These are phyloP conservation scores for Pherbina coryleti DNA, from an alignment of 2,888 invertebrate species.

Conservation along the genomic window DNA sequence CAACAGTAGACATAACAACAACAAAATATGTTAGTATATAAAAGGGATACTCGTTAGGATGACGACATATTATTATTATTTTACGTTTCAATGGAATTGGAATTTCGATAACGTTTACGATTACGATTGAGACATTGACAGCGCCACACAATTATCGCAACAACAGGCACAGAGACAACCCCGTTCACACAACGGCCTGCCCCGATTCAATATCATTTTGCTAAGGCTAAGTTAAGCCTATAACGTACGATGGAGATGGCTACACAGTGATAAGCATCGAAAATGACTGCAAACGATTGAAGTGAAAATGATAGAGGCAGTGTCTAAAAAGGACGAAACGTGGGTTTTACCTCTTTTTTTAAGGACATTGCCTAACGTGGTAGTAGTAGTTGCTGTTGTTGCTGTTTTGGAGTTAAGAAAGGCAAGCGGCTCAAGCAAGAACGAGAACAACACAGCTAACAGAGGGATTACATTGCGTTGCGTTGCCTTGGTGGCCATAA, in stretches of 20 bases:
- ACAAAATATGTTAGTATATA: neutral
- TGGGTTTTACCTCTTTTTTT: slow-evolving; percentile 24
- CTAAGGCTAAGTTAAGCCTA: neutral
- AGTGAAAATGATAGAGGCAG: neutral
- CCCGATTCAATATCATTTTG: neutral
- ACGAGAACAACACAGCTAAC: neutral
- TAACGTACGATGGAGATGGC: neutral
- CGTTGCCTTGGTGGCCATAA: slow-evolving; percentile 15
- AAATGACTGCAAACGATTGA: neutral
- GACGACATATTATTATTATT: slow-evolving; percentile 55
- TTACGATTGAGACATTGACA: slow-evolving; percentile 57
- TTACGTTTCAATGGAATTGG: slow-evolving; percentile 61
- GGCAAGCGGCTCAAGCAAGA: neutral
- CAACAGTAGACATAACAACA: neutral
- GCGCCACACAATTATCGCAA: slow-evolving; percentile 24
- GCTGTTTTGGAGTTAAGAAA: neutral
- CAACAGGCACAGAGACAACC: neutral
- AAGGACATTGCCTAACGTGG: neutral
- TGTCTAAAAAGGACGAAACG: neutral
- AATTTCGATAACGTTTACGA: slow-evolving; percentile 59
- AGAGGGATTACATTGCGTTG: neutral
- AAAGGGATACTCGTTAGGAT: slow-evolving; percentile 23
- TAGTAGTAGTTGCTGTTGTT: neutral
- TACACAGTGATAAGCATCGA: neutral
- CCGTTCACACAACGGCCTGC: neutral